Percentiles rank a stretch among this genome's conserved stretches.
phyloP scores from a whole-genome alignment of 2,797 vertebrate species.

The Siniperca undulata region DNA sequence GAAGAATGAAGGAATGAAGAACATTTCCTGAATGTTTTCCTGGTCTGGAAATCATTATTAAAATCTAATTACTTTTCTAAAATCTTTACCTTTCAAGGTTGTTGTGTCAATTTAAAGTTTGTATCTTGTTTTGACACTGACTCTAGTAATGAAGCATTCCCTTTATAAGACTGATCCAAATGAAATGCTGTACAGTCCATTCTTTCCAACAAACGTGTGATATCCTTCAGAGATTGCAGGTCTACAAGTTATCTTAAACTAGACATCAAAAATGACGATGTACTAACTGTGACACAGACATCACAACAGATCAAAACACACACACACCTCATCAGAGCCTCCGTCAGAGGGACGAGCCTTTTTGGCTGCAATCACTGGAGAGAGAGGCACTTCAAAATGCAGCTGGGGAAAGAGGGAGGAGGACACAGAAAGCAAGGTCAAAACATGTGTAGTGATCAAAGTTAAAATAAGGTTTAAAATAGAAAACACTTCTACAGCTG shows the following conservation, averaged over 20 bases:
- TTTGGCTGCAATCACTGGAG: constrained; percentile 98
- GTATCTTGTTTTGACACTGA: neutral
- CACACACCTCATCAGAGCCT: constrained; percentile 94
- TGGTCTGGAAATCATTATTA: neutral
- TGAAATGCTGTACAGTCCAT: neutral
- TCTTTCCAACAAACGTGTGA: neutral
- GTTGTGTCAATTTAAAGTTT: neutral
- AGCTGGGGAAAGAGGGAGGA: constrained; percentile 83
- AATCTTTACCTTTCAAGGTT: neutral
- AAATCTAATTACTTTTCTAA: neutral
- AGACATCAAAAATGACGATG: neutral
- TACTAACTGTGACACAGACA: neutral
- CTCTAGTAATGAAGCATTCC: neutral
- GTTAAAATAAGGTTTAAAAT: neutral
- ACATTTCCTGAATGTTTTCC: neutral
- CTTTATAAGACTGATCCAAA: neutral
- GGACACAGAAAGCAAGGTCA: constrained; percentile 43
- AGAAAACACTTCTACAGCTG: neutral
- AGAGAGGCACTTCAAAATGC: constrained; percentile 96
- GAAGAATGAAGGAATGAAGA: neutral
- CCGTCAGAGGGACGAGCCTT: constrained; percentile 96
- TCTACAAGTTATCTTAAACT: neutral
- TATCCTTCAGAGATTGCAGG: neutral
- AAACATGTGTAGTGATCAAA: neutral
- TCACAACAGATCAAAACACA: neutral